These are phyloP conservation scores for Sarcophilus harrisii DNA, from an alignment of 2,797 vertebrate genomes.

Conservation along the genomic window DNA sequence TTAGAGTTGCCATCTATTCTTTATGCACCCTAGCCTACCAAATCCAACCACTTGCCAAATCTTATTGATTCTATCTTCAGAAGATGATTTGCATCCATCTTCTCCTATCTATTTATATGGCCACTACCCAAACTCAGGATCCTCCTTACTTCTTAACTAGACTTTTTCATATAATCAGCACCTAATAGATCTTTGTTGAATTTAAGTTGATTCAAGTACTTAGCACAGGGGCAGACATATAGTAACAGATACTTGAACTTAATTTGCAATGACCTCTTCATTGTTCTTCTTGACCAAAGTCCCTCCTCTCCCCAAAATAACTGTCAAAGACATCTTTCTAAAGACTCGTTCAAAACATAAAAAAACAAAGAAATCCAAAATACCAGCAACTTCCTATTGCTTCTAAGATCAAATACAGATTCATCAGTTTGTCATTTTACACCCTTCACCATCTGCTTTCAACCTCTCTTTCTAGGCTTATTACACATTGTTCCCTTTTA, in stretches of 20 bases:
- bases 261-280: background rate
- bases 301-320: background rate
- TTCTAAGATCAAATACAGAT: background rate
- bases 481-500: background rate
- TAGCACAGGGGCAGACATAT: background rate
- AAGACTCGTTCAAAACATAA: background rate
- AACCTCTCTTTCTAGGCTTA: background rate
- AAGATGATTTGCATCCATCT: background rate
- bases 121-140: background rate
- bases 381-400: background rate
- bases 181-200: background rate
- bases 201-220: background rate
- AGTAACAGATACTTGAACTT: background rate
- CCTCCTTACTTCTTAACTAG: background rate
- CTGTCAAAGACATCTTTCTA: background rate
- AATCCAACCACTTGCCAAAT: background rate
- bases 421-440: background rate
- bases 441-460: background rate
- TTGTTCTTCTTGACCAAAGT: background rate
- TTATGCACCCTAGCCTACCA: background rate
- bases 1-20: background rate
- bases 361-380: no score
- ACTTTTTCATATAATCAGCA: background rate
- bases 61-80: background rate
- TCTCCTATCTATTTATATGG: background rate